Evolutionary conservation across 2,888 invertebrate species (phyloP).

Genomic region (Linnaemya tessellans): DNA sequence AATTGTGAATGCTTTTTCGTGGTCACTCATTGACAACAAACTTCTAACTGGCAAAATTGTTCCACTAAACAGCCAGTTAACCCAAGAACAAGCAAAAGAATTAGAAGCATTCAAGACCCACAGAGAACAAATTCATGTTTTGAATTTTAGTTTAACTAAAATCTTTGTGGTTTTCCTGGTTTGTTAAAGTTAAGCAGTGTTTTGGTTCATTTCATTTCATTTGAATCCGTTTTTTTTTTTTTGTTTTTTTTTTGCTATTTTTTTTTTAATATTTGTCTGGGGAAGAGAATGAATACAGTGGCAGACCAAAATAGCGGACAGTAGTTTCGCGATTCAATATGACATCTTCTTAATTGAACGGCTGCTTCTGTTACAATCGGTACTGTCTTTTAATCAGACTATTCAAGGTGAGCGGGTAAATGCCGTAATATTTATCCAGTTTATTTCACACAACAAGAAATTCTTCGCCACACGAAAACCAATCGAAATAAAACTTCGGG

Average conservation of each 20-base stretch:
- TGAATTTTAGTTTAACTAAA: constrained; percentile 53
- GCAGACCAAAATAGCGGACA: not conserved
- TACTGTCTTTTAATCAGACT: too few relatives aligned
- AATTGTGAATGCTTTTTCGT: constrained; percentile 31
- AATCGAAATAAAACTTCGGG: too few relatives aligned
- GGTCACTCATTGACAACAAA: constrained; percentile 38
- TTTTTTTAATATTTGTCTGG: not conserved
- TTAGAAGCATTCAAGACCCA: constrained; percentile 33
- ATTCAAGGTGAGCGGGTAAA: too few relatives aligned
- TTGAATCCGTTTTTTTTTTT: too few relatives aligned
- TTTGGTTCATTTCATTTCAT: constrained; percentile 4
- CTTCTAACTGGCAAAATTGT: not conserved
- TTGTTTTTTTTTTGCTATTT: too few relatives aligned
- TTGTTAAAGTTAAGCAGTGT: constrained; percentile 31
- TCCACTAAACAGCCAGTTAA: not conserved
- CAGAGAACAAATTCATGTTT: constrained; percentile 49
- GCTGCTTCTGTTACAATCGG: not conserved
- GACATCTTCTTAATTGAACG: too few relatives aligned
- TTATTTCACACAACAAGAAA: too few relatives aligned
- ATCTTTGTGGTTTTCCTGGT: constrained; percentile 55
- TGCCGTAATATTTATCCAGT: too few relatives aligned
- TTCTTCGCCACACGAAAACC: too few relatives aligned
- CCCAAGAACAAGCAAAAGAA: constrained; percentile 19
- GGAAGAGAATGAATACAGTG: not conserved
- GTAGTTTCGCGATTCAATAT: too few relatives aligned